Percentiles rank a stretch among this genome's conserved stretches.
Evolutionary conservation across 2,113 vertebrate genomes (phyloP).

Genomic region (Notarius lentiginosus): DNA sequence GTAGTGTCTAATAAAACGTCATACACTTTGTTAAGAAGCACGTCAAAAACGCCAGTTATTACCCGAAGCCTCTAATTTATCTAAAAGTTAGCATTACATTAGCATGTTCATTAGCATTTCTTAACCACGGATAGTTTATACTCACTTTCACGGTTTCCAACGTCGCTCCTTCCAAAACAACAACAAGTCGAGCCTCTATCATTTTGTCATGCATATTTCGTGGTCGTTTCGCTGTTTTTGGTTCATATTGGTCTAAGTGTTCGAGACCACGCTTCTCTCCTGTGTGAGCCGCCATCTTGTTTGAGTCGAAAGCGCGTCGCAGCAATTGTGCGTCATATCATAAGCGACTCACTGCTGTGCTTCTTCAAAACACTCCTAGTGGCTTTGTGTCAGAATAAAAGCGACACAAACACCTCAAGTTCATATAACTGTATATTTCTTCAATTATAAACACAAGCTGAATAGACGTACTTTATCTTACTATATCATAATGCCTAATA

Average conservation of each 20-base stretch:
- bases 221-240: constrained; percentile 71
- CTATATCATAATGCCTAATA: background rate
- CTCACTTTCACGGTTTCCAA: constrained; percentile 93
- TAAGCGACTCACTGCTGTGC: background rate
- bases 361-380: background rate
- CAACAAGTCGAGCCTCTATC: constrained; percentile 79
- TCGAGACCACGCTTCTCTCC: constrained; percentile 74
- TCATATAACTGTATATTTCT: background rate
- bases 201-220: constrained; percentile 71
- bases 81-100: background rate
- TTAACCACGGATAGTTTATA: background rate
- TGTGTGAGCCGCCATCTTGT: constrained; percentile 77
- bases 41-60: background rate
- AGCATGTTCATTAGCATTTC: too few relatives aligned
- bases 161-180: constrained; percentile 90
- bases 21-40: background rate
- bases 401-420: background rate
- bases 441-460: background rate
- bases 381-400: background rate
- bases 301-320: constrained; percentile 53
- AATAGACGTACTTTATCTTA: background rate
- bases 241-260: constrained; percentile 78
- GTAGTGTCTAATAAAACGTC: background rate
- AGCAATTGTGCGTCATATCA: constrained; percentile 54
- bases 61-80: background rate